Evolutionary conservation across 2,797 vertebrate genomes (phyloP), one percentile per base, ranked within the genome.

Genomic region (Ceyx erithaca): DNA sequence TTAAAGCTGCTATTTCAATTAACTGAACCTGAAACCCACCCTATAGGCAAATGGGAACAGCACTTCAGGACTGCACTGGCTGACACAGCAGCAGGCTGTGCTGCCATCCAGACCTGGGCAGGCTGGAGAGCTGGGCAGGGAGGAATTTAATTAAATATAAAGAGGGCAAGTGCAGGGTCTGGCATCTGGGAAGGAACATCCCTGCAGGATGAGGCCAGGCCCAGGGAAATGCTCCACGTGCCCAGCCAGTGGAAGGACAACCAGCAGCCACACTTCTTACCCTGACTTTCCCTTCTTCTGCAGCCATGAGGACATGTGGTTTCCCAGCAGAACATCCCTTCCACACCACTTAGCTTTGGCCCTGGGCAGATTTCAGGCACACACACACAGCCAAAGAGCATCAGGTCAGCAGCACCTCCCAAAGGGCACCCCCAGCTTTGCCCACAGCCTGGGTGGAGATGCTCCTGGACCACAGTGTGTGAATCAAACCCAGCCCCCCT

Each of bases 21-120:
- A 67, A 40, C 18, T 66, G 40, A 82, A 85, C 25, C 54, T 73
- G 51, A 91, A 93, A 40, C 8, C 23, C 61, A 51, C 30, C 8
- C 58, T 37, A 14, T 0, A 43, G 68, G 54, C 52, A 82, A 30
- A 41, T 0, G 3, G 22, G n/a, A 90, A 66, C 0, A 0, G n/a
- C 28, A 35, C 12, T n/a, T 76, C 66, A 40, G 12, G 25, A 49
- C 15, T 49, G 48, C 14, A 49, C 22, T 49, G 48, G 23, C 48
- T 49, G 48, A 49, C 48, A 49, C 25, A 49, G 8, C 48, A 26
- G 48, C 48, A 49, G 23, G 5, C 25, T 49, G 48, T 26, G 25
- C 48, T 49, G 48, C 48, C 48, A 9, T 49, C 8, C 48, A 49
- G 48, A 49, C 48, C 48, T 25, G 48, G 48, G 4, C 46, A 48